Evolutionary conservation across 2,888 invertebrate species (phyloP), one percentile per base, ranked within the genome.

Genomic region (Hyalella azteca): DNA sequence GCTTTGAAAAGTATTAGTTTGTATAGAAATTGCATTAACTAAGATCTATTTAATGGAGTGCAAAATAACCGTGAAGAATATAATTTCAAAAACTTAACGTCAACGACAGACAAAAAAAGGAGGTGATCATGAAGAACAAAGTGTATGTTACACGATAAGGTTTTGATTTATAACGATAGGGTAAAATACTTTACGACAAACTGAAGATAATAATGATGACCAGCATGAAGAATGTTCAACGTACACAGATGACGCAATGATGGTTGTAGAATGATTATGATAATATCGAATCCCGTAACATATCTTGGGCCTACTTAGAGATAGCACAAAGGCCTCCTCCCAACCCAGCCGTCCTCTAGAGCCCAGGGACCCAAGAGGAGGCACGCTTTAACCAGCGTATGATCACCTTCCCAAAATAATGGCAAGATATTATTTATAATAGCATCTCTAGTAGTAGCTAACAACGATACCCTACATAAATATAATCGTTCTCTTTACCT

Each of bases 151-250:
- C 66, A 66, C 66, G 36, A 66, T 36, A 66, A 66, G 22, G 36
- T 66, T 66, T 66, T 66, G 66, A 66, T 66, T 36, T 19, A 36
- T 36, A 59, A 66, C n/a, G 66, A 66, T 15, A 66, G 36, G 66
- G 29, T 66, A 66, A 66, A 66, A 66, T 66, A 66, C 26, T 66
- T 66, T 66, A 66, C 66, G 66, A 66, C 66, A 66, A 66, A 66
- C 66, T 36, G 66, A 66, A 36, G 66, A 66, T 36, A 66, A 66
- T 66, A 3, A 66, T n/a, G 66, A 66, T 36, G 66, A 66, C n/a
- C 54, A 32, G 19, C 19, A 66, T 66, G 66, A 66, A 66, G 54
- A 9, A 66, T 66, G 66, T 36, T 29, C 60, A 36, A 60, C 60
- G 36, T 36, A 36, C 59, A 59, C 59, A 59, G 45, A 45, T 45